These are phyloP conservation scores for Heliocidaris erythrogramma DNA, from an alignment of 35 echinoderm and acorn worm species.

Conservation along the genomic window DNA sequence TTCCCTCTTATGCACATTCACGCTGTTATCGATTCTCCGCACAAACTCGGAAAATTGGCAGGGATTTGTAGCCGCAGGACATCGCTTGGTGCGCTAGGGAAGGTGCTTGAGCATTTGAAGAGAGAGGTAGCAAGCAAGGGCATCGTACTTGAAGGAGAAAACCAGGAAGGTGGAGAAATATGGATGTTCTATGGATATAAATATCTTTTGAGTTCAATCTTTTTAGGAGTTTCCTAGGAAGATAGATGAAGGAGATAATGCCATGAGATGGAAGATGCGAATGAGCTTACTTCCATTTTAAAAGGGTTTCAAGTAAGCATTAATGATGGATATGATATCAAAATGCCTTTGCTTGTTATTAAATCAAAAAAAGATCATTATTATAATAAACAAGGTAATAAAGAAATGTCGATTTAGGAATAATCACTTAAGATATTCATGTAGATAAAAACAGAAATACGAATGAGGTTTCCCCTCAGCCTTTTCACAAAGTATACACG, in stretches of 20 bases:
- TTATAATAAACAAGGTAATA: no score
- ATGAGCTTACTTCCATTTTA: no score
- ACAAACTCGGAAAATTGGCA: constrained; percentile 20
- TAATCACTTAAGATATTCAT: no score
- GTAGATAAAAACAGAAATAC: background rate
- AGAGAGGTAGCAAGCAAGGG: background rate
- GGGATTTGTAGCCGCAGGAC: constrained; percentile 14
- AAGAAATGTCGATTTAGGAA: no score
- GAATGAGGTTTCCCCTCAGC: background rate
- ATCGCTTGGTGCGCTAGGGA: background rate
- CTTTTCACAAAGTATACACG: background rate
- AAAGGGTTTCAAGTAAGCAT: no score
- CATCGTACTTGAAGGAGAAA: constrained; percentile 39
- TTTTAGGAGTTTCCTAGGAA: background rate
- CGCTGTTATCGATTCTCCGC: constrained; percentile 22
- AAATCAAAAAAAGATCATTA: no score
- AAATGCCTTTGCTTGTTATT: no score
- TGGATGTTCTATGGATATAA: background rate
- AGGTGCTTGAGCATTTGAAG: constrained; percentile 29
- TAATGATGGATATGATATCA: no score
- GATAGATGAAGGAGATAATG: background rate
- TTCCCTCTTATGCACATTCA: constrained; percentile 38
- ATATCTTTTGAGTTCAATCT: background rate
- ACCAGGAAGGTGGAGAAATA: background rate
- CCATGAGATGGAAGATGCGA: no score